phyloP scores from a whole-genome alignment of 2,888 invertebrate genomes.

The Agrypnus murinus region DNA sequence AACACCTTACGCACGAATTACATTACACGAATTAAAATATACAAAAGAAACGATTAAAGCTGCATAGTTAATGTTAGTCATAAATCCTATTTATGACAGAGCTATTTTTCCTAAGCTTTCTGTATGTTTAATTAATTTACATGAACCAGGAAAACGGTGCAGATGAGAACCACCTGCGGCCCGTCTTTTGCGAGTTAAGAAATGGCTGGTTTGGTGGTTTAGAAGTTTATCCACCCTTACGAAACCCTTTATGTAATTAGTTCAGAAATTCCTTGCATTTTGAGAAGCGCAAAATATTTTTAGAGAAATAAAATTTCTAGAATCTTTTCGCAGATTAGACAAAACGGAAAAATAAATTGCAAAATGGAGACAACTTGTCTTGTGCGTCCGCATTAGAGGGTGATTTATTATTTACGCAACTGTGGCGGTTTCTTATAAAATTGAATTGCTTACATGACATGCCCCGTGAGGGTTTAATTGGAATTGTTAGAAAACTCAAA shows the following conservation, averaged over 20 bases:
- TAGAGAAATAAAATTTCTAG: background rate
- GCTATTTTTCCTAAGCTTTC: constrained; percentile 4
- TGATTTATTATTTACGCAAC: constrained; percentile 8
- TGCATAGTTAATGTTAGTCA: too few relatives aligned
- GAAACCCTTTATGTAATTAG: constrained; percentile 14
- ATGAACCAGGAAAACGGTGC: background rate
- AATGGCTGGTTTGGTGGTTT: constrained; percentile 12
- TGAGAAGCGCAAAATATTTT: background rate
- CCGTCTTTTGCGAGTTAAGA: constrained; percentile 6
- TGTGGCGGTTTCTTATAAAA: background rate
- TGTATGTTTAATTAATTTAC: constrained; percentile 20
- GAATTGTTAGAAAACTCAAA: too few relatives aligned
- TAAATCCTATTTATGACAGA: background rate
- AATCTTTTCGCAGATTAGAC: background rate
- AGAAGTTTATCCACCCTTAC: constrained; percentile 9
- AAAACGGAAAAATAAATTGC: constrained; percentile 7
- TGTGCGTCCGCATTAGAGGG: background rate
- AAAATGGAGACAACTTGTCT: background rate
- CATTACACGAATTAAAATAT: too few relatives aligned
- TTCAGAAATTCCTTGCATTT: constrained; percentile 8
- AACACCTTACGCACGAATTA: too few relatives aligned
- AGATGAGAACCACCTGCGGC: constrained; percentile 17
- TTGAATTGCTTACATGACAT: constrained; percentile 9
- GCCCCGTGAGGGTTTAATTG: background rate
- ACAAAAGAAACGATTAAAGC: too few relatives aligned